phyloP scores from a whole-genome alignment of 1,140 invertebrate genomes.

The Lordiphosa collinella region DNA sequence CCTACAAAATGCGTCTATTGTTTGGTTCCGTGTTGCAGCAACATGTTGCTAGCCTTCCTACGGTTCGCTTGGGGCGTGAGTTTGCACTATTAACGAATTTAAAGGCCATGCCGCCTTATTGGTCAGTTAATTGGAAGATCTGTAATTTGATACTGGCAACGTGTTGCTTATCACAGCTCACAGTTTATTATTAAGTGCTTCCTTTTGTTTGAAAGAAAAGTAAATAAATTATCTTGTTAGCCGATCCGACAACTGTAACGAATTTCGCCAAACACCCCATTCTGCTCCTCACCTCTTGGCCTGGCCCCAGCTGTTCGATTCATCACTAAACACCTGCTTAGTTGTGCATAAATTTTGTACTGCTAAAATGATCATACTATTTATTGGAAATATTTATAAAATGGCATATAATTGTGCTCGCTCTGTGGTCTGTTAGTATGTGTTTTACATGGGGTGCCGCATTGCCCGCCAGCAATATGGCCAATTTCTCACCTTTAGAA shows the following conservation, averaged over 20 bases:
- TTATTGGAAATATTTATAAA: slow-evolving; percentile 71
- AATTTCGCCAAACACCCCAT: slow-evolving; percentile 30
- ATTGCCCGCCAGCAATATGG: slow-evolving; percentile 64
- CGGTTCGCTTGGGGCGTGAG: slow-evolving; percentile 45
- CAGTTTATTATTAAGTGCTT: slow-evolving; percentile 5
- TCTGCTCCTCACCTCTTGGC: slow-evolving; percentile 8
- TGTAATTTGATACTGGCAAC: slow-evolving; percentile 71
- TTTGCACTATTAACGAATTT: slow-evolving; percentile 66
- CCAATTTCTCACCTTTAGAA: slow-evolving; percentile 75
- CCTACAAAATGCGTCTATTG: slow-evolving; percentile 73
- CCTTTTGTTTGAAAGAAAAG: slow-evolving; percentile 17
- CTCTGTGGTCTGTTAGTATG: slow-evolving; percentile 8
- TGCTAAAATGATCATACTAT: slow-evolving; percentile 55
- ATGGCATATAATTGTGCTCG: slow-evolving; percentile 65
- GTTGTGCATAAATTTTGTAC: slow-evolving; percentile 67
- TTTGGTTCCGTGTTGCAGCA: slow-evolving; percentile 44
- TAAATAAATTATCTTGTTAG: slow-evolving; percentile 70
- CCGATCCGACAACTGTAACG: slow-evolving; percentile 75
- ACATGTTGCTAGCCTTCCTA: slow-evolving; percentile 10
- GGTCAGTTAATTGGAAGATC: slow-evolving; percentile 74
- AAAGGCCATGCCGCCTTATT: slow-evolving; percentile 71
- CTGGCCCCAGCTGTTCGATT: slow-evolving; percentile 35
- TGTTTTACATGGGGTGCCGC: slow-evolving; percentile 55
- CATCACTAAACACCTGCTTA: slow-evolving; percentile 72
- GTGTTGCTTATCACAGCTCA: slow-evolving; percentile 70